Base-by-base conservation (phyloP, 1,140 invertebrate genomes). In the Camponotus vicinus region DNA sequence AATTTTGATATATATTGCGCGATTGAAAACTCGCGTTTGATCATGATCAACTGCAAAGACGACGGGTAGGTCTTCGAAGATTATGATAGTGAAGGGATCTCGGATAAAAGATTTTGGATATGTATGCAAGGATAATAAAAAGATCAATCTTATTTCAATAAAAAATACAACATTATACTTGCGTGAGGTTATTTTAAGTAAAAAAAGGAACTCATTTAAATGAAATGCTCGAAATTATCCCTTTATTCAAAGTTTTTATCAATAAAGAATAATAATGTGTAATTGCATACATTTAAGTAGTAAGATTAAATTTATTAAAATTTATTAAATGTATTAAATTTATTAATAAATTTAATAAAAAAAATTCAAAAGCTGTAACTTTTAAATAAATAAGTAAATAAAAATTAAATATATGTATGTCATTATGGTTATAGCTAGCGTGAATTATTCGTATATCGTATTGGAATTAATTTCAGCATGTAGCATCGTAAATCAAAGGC, bases 391-490 rank as follows among this genome's bases (percentile, higher is more conserved):
- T 4, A 13, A 49, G 4, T 45, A 45, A 3, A 11, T 2, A 27
- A 27, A 27, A 27, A 42, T 9, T 1, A 8, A 42, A 15, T 4
- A 13, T 64, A 4, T 37, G 5, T 21, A 21, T 59, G 11, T 32
- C 15, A 5, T 64, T 42, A 42, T 8, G 37, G 37, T 67, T 67
- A 45, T 9, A 9, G 21, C 9, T 9, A 42, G 3, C 8, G 37
- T 49, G 18, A 91, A 88, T 93, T 91, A 90, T 92, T 92, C 91
- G 91, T 91, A 91, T 85, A 92, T 93, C 86, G 91, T 88, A 91
- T 94, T 92, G 83, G 90, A 93, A 94, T 93, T 94, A 93, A 93
- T 93, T 92, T 93, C 92, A 87, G 49, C 89, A 82, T 87, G 85
- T 11, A 82, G 79, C 77, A 13, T 66, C 87, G 86, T 94, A 93